These are phyloP conservation scores for Danionella dracula DNA, from an alignment of 2,797 vertebrate species.

Conservation along the genomic window DNA sequence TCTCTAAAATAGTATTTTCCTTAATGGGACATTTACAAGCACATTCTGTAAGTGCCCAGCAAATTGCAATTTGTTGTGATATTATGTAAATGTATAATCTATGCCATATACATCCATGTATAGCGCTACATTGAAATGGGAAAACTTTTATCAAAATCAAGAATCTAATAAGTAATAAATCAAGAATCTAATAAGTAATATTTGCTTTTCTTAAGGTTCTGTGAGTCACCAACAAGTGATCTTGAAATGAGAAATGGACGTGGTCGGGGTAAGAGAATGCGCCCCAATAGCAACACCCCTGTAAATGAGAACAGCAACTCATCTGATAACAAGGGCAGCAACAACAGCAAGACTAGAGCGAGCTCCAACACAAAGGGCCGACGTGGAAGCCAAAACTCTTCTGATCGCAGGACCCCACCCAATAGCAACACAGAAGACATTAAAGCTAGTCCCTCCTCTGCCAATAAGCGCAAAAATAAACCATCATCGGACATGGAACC, in stretches of 20 bases:
- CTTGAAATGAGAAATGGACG: constrained; percentile 96
- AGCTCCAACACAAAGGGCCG: constrained; percentile 93
- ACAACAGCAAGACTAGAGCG: constrained; percentile 91
- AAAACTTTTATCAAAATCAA: no score
- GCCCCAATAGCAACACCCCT: constrained; percentile 91
- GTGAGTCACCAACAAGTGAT: constrained; percentile 97
- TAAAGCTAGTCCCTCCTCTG: constrained; percentile 91
- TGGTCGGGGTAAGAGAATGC: constrained; percentile 92
- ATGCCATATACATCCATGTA: no score
- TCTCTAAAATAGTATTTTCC: no score
- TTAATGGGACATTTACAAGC: no score
- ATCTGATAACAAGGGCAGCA: constrained; percentile 82
- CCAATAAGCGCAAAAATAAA: constrained; percentile 91
- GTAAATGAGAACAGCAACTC: constrained; percentile 83
- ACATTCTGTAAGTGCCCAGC: no score
- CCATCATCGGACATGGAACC: constrained; percentile 95
- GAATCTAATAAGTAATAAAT: no score
- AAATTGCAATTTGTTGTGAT: no score
- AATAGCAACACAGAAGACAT: constrained; percentile 83
- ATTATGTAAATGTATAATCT: no score
- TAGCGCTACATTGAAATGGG: no score
- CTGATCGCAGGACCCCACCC: constrained; percentile 87
- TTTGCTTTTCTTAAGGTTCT: constrained; percentile 85
- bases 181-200: no score
- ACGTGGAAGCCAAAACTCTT: constrained; percentile 95